phyloP scores from a whole-genome alignment of 2,888 invertebrate species.

The Cheilosia soror region DNA sequence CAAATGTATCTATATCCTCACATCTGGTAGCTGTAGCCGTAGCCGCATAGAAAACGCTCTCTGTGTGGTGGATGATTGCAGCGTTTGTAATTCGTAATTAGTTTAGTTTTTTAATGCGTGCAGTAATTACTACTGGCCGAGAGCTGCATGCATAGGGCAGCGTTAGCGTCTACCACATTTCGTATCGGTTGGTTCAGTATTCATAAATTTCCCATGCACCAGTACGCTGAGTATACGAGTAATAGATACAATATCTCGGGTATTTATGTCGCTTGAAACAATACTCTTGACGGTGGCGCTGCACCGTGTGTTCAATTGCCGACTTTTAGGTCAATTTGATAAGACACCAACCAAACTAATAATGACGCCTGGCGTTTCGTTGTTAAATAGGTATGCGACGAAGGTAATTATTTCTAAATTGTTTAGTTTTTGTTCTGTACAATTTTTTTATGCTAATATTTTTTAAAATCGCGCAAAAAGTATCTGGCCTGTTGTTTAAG shows the following conservation, averaged over 20 bases:
- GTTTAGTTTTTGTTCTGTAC: slow-evolving; percentile 19
- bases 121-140: slow-evolving; percentile 49
- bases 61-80: background rate
- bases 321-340: slow-evolving; percentile 71
- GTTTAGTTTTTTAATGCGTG: slow-evolving; percentile 68
- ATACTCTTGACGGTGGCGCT: background rate
- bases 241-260: slow-evolving; percentile 14
- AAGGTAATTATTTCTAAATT: slow-evolving; percentile 62
- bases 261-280: slow-evolving; percentile 22
- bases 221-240: background rate
- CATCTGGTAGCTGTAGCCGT: slow-evolving; percentile 19
- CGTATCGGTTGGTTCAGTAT: slow-evolving; percentile 14
- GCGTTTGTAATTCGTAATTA: slow-evolving; percentile 61
- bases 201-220: slow-evolving; percentile 55
- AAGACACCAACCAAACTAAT: slow-evolving; percentile 45
- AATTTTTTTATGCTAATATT: slow-evolving; percentile 24
- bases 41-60: too few relatives aligned
- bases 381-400: slow-evolving; percentile 1
- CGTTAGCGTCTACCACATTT: slow-evolving; percentile 38
- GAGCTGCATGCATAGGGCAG: slow-evolving; percentile 20
- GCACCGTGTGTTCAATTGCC: slow-evolving; percentile 59
- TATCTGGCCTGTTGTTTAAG: slow-evolving; percentile 35
- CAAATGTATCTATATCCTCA: slow-evolving; percentile 26
- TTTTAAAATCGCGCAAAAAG: slow-evolving; percentile 53
- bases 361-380: slow-evolving; percentile 32